Evolutionary conservation across 2,888 invertebrate species (phyloP).

Genomic region (Ormyrus nitidulus): DNA sequence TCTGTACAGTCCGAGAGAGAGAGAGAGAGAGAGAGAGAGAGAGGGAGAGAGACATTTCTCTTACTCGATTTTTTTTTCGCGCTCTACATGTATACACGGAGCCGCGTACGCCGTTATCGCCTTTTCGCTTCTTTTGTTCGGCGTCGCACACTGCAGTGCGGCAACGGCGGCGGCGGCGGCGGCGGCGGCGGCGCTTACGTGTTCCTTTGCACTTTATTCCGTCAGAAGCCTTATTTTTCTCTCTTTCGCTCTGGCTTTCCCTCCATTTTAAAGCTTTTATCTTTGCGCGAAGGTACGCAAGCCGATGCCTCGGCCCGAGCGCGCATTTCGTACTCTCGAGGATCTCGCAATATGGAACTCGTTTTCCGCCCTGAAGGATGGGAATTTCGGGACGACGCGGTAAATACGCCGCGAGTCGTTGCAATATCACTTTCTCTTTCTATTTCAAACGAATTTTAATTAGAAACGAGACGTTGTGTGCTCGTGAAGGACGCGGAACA

Average conservation of each 20-base stretch:
- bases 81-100: background rate
- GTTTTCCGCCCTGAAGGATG: constrained; percentile 15
- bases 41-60: background rate
- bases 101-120: constrained; percentile 22
- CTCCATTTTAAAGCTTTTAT: constrained; percentile 38
- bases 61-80: constrained; percentile 2
- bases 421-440: too few species aligned
- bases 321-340: constrained; percentile 32
- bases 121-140: constrained; percentile 31
- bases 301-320: too few species aligned
- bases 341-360: constrained; percentile 30
- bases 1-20: background rate
- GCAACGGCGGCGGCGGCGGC: too few species aligned
- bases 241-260: background rate
- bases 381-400: background rate
- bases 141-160: background rate
- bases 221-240: constrained; percentile 34
- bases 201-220: constrained; percentile 42
- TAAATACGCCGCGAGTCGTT: too few species aligned
- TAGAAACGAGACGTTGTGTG: too few species aligned
- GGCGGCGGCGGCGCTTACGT: constrained; percentile 9
- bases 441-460: too few species aligned
- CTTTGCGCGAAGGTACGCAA: constrained; percentile 1
- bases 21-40: background rate
- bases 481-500: too few species aligned